phyloP scores from a whole-genome alignment of 2,888 invertebrate genomes.

The Carpatolechia fugitivella region DNA sequence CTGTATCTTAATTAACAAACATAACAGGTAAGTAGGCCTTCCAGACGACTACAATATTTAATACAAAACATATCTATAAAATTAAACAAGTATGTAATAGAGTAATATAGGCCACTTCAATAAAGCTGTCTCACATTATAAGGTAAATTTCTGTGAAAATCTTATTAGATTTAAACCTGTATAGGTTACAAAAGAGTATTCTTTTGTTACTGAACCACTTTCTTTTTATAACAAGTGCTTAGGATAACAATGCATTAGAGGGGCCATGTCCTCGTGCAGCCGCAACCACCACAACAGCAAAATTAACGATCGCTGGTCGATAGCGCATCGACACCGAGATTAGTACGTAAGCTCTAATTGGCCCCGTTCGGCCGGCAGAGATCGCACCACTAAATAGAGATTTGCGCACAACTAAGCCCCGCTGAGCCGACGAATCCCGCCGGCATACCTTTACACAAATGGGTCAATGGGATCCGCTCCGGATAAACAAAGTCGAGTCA shows the following conservation, averaged over 20 bases:
- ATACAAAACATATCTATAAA: no score
- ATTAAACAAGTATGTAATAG: no score
- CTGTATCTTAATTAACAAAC: no score
- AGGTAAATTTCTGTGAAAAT: no score
- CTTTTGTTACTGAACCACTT: no score
- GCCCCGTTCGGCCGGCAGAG: conserved; percentile 61
- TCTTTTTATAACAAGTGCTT: no score
- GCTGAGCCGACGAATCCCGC: conserved; percentile 61
- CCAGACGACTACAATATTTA: no score
- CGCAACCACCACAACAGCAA: conserved; percentile 26
- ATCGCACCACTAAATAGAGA: conserved; percentile 71
- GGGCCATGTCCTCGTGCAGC: conserved; percentile 21
- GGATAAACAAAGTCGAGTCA: not conserved
- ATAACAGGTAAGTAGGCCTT: no score
- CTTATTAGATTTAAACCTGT: no score
- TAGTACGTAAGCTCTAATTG: conserved; percentile 72
- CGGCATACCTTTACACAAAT: conserved; percentile 60
- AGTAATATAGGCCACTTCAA: no score
- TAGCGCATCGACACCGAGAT: conserved; percentile 51
- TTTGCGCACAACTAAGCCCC: conserved; percentile 66
- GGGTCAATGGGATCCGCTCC: conserved; percentile 36
- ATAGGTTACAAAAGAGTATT: no score
- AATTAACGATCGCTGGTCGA: conserved; percentile 23
- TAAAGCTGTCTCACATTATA: no score
- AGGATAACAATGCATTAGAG: conserved; percentile 26